Evolutionary conservation across 2,888 invertebrate species (phyloP), one percentile per base, ranked within the genome.

Genomic region (Galeruca laticollis): DNA sequence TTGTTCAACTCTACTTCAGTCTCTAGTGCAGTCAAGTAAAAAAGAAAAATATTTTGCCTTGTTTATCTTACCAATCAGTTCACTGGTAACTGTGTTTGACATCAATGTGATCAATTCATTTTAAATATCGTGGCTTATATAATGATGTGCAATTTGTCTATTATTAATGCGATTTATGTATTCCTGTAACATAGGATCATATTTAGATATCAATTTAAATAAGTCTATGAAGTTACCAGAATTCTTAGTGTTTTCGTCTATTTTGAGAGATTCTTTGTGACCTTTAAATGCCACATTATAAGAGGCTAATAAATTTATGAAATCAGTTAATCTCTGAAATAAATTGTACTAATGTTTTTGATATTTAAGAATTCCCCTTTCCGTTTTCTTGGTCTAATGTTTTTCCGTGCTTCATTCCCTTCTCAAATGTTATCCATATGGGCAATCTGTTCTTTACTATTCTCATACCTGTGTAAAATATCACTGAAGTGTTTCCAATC

Each of bases 1-100:
- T n/a, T n/a, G n/a, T n/a, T n/a, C n/a, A n/a, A n/a, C n/a, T 63
- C 67, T 67, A 37, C 66, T 69, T 43, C 59, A 71, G 11, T 61
- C 69, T 31, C 56, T 61, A 15, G 62, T 71, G 59, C 10, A 10
- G 10, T 65, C 62, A 60, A 37, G 15, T 31, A 33, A 10, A 11
- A 54, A n/a, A 54, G 40, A 37, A 54, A 37, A 4, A 64, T 54
- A 56, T 73, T 71, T 51, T 69, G 56, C 52, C 62, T 68, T 69
- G 56, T n/a, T 59, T 68, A 73, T 70, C 74, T 75, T n/a, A 77
- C 75, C 35, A 70, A 74, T 74, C n/a, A n/a, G n/a, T n/a, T n/a
- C 37, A 37, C 77, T 72, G 73, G 31, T 73, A 54, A 59, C 72
- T 69, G 49, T 69, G 52, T 54, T 67, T 63, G 57, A 73, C 70